Conservation (phyloP, 2,113 vertebrate genomes). For the Heterotis niloticus region DNA sequence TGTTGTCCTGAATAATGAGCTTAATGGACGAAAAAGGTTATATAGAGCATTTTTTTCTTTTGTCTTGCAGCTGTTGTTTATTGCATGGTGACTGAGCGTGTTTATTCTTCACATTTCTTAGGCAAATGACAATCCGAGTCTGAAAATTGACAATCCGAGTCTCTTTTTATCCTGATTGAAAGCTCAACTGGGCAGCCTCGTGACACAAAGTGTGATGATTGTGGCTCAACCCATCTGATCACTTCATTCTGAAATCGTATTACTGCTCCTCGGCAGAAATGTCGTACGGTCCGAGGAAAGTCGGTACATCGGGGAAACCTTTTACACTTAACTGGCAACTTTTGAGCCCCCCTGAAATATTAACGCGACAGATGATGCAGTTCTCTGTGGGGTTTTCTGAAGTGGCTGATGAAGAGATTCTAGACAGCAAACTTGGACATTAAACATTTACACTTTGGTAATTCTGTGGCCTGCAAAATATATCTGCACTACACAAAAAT, state of each 20-base stretch:
- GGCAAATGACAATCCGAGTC: no score
- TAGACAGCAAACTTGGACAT: no score
- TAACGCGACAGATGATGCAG: background rate
- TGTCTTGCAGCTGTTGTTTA: no score
- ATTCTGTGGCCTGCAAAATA: background rate
- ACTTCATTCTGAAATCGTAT: background rate
- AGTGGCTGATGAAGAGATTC: background rate
- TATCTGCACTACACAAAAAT: no score
- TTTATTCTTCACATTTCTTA: no score
- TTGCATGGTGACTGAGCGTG: no score
- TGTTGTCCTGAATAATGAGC: no score
- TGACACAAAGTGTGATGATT: slow-evolving; percentile 9
- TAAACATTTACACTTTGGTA: background rate
- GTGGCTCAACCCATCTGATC: background rate
- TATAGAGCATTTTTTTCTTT: no score
- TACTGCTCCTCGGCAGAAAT: slow-evolving; percentile 10
- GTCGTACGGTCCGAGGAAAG: background rate
- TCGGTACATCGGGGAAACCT: background rate
- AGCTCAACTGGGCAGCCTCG: slow-evolving; percentile 7
- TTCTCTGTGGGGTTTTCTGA: background rate
- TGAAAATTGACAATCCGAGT: background rate
- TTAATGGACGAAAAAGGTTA: no score
- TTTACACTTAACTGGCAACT: background rate
- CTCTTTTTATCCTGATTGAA: slow-evolving; percentile 5
- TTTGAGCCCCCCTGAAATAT: background rate